Evolutionary conservation across 53 echinoderm and acorn worm genomes (phyloP), one percentile per base, ranked within the genome.

Genomic region (Hippasteria phrygiana): DNA sequence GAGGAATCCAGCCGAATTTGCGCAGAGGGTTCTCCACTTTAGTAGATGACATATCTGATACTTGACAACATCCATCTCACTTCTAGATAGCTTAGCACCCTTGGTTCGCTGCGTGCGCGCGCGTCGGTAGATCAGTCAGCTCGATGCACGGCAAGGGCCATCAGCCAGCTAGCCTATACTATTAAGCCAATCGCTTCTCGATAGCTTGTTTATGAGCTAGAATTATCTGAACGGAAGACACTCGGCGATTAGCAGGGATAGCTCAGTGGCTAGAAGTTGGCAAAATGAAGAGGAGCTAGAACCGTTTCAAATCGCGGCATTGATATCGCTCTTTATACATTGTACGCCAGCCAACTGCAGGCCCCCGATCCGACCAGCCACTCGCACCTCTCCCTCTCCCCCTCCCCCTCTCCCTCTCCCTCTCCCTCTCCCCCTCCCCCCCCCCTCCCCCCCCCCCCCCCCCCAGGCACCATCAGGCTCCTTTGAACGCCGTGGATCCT

Each of bases 181-280:
- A 26, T 22, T 48, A 38, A 26, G 79, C 79, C 62, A 56, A 79
- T 79, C 79, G 79, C 59, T 79, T 34, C 40, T 22, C 62, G 79
- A 82, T 82, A 43, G 82, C 82, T 82, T 82, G 82, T 82, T 82
- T 65, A 65, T 82, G 82, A 65, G 45, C 24, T 31, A 55, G 65
- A 82, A 82, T 82, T 82, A 82, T 65, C 82, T 24, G 28, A 82
- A 65, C 82, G 82, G 82, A 82, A 82, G 82, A 43, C 66, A 32
- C 35, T 66, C 14, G 43, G 8, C 29, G 82, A 65, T 82, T 64
- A 65, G 82, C 32, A 51, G 45, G 45, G 43, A 63, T 39, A 32
- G 41, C 41, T 11, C 4, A 12, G 27, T 40, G 40, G 34, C 56
- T 33, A 38, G 45, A 37, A 12, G 82, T 13, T 42, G 45, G 31